Evolutionary conservation across 1,140 invertebrate genomes (phyloP).

Genomic region (Drosophila repleta): DNA sequence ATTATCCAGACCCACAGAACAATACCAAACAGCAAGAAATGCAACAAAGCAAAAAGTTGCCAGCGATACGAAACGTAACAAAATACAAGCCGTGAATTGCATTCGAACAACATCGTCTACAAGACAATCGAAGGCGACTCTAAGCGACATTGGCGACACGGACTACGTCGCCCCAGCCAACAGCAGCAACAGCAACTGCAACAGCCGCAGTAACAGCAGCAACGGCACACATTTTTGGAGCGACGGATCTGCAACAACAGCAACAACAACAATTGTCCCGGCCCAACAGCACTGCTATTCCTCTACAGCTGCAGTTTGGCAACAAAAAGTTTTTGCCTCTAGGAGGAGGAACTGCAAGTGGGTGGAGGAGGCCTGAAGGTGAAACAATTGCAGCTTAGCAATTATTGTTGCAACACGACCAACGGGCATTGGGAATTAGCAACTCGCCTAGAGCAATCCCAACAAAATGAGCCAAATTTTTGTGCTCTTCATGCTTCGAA

Average conservation of each 20-base stretch:
- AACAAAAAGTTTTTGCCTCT: constrained; percentile 7
- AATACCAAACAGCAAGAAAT: constrained; percentile 47
- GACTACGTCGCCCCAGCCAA: constrained; percentile 44
- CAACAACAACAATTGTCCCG: constrained; percentile 20
- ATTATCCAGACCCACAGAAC: constrained; percentile 58
- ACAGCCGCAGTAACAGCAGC: constrained; percentile 18
- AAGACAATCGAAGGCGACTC: constrained; percentile 78
- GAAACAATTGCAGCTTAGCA: constrained; percentile 52
- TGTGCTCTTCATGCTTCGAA: too few relatives aligned
- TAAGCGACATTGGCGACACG: constrained; percentile 72
- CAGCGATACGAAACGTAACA: constrained; percentile 74
- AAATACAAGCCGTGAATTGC: constrained; percentile 82
- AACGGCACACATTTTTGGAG: constrained; percentile 11
- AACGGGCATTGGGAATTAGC: constrained; percentile 26
- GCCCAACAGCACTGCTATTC: constrained; percentile 34
- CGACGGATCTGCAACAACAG: constrained; percentile 15
- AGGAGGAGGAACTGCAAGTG: background rate
- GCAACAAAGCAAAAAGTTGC: constrained; percentile 67
- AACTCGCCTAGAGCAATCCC: background rate
- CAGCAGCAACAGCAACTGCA: constrained; percentile 26
- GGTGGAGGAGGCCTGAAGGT: background rate
- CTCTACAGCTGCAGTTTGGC: constrained; percentile 32
- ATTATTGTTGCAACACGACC: constrained; percentile 67
- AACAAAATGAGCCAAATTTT: too few relatives aligned
- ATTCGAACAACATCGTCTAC: constrained; percentile 79